phyloP scores from a whole-genome alignment of 2,888 invertebrate genomes.

The Tricholauxania praeusta region DNA sequence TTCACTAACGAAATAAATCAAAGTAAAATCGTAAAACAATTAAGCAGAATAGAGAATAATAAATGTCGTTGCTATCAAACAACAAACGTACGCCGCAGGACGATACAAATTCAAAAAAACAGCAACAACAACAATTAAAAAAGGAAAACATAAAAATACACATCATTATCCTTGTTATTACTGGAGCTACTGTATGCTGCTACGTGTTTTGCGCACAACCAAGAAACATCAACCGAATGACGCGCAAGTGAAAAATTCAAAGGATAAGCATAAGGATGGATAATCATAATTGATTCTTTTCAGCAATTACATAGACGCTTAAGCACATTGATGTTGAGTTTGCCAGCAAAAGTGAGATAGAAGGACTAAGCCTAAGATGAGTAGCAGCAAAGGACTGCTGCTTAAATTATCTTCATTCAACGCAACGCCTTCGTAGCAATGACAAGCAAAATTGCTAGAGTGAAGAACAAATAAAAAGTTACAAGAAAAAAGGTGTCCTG shows the following conservation, averaged over 20 bases:
- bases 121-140: not conserved
- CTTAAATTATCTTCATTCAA: slow-evolving; percentile 22
- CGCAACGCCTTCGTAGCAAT: slow-evolving; percentile 18
- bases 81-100: not conserved
- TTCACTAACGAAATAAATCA: no score
- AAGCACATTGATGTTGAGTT: slow-evolving; percentile 42
- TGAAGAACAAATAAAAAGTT: not conserved
- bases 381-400: not conserved
- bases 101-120: not conserved
- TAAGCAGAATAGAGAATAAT: no score
- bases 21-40: no score
- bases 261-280: slow-evolving; percentile 43
- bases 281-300: slow-evolving; percentile 50
- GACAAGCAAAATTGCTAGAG: not conserved
- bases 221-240: not conserved
- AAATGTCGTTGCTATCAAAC: no score
- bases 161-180: slow-evolving; percentile 14
- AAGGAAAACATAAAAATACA: slow-evolving; percentile 13
- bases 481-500: slow-evolving; percentile 19
- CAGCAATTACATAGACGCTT: slow-evolving; percentile 47
- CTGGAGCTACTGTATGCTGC: slow-evolving; percentile 13
- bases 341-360: not conserved
- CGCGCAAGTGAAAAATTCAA: not conserved
- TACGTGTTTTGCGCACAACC: not conserved
- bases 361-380: slow-evolving; percentile 22